These are phyloP conservation scores for Harpagifer antarcticus DNA, from an alignment of 2,797 vertebrate genomes.

Conservation along the genomic window DNA sequence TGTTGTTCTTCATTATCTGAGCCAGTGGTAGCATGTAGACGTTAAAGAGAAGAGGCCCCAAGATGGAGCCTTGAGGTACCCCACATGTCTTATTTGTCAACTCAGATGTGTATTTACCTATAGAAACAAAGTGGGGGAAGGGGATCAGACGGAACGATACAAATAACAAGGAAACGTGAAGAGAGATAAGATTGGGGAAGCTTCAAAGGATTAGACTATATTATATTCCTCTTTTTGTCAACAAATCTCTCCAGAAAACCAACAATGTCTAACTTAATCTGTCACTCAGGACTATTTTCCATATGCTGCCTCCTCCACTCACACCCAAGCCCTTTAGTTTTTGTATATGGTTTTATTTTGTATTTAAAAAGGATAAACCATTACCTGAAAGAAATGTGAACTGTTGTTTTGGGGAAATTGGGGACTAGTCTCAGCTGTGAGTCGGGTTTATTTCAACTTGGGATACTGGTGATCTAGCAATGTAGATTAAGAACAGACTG, in stretches of 20 bases:
- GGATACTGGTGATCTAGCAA: not conserved
- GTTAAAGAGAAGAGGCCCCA: too few species aligned
- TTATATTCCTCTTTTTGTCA: constrained; percentile 29
- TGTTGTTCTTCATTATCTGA: too few species aligned
- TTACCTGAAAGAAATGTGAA: not conserved
- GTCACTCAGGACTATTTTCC: not conserved
- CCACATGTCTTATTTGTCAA: too few species aligned
- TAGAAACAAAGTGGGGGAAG: too few species aligned
- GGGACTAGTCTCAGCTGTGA: not conserved
- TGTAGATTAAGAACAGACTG: not conserved
- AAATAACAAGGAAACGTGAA: constrained; percentile 35
- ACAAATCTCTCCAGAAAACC: constrained; percentile 20
- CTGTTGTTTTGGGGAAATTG: not conserved
- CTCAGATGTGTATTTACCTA: too few species aligned
- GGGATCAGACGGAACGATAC: constrained; percentile 39
- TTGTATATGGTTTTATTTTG: not conserved
- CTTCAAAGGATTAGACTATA: constrained; percentile 21
- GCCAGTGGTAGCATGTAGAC: too few species aligned
- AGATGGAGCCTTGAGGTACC: too few species aligned
- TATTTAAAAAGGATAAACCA: not conserved
- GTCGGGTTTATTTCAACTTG: not conserved
- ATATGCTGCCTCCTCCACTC: not conserved
- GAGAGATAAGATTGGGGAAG: constrained; percentile 21
- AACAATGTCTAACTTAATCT: not conserved
- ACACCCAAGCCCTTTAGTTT: not conserved